phyloP scores from a whole-genome alignment of 2,888 invertebrate species.

The Cepaea hortensis region DNA sequence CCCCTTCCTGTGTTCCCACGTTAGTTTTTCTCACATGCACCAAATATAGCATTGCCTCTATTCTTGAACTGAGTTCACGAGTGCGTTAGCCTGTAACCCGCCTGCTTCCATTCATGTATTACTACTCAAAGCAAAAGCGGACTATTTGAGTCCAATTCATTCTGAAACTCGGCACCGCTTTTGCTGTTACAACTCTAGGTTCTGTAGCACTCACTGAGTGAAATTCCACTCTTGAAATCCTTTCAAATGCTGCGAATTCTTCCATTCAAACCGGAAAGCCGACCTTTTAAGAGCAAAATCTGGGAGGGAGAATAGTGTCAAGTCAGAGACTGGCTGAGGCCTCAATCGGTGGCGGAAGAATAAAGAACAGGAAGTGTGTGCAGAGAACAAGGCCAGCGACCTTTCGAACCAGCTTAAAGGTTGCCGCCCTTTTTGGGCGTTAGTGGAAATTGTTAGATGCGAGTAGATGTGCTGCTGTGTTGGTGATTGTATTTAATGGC shows the following conservation, averaged over 20 bases:
- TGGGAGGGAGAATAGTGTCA: neutral
- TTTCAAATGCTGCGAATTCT: neutral
- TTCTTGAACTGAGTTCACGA: neutral
- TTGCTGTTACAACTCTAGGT: neutral
- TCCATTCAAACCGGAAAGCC: neutral
- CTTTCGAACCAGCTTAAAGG: neutral
- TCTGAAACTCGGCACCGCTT: neutral
- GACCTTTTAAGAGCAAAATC: neutral
- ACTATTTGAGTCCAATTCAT: neutral
- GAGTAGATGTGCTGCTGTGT: neutral
- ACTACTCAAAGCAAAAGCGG: neutral
- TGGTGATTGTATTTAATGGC: neutral
- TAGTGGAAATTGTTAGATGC: neutral
- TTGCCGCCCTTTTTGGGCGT: slow-evolving; percentile 9
- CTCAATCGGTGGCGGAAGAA: neutral
- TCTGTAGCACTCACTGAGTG: neutral
- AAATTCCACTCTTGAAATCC: neutral
- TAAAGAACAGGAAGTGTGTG: slow-evolving; percentile 11
- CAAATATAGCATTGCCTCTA: neutral
- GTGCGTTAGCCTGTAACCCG: neutral
- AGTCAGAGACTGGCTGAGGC: neutral
- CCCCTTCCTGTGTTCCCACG: no score
- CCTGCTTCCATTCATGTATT: neutral
- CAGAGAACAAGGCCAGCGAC: neutral
- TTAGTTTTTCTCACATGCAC: neutral